Conservation (phyloP, 2,888 invertebrate genomes). For the Zaprionus bogoriensis region DNA sequence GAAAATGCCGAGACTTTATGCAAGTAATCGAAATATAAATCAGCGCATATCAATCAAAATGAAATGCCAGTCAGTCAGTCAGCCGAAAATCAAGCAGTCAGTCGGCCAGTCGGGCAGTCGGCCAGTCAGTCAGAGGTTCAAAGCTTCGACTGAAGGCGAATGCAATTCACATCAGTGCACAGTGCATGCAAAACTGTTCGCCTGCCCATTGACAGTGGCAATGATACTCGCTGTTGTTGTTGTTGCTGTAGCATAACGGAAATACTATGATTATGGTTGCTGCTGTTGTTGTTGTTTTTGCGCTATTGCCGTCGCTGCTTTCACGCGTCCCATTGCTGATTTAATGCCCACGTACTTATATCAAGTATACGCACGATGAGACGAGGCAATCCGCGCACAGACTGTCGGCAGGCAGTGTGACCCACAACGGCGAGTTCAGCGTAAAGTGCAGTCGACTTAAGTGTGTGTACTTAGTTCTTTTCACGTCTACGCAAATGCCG, state of each 20-base stretch:
- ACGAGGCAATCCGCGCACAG: neutral
- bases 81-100: conserved; percentile 17
- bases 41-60: conserved; percentile 50
- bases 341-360: conserved; percentile 20
- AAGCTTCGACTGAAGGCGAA: conserved; percentile 61
- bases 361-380: conserved; percentile 51
- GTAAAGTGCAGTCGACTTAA: conserved; percentile 42
- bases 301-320: conserved; percentile 6
- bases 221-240: conserved; percentile 43
- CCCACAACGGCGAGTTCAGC: conserved; percentile 25
- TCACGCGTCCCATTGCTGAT: conserved; percentile 62
- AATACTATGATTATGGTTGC: conserved; percentile 29
- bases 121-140: conserved; percentile 48
- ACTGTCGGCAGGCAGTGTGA: neutral
- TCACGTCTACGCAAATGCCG: conserved; percentile 50
- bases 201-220: conserved; percentile 65
- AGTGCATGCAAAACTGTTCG: conserved; percentile 60
- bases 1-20: conserved; percentile 45
- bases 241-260: conserved; percentile 42
- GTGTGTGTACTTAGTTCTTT: conserved; percentile 53
- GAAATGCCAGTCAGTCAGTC: conserved; percentile 16
- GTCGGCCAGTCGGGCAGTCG: conserved; percentile 12
- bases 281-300: conserved; percentile 15
- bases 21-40: conserved; percentile 38
- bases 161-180: conserved; percentile 41